Conservation (phyloP, 2,797 vertebrate genomes). For the Enteromius trimaculatus region DNA sequence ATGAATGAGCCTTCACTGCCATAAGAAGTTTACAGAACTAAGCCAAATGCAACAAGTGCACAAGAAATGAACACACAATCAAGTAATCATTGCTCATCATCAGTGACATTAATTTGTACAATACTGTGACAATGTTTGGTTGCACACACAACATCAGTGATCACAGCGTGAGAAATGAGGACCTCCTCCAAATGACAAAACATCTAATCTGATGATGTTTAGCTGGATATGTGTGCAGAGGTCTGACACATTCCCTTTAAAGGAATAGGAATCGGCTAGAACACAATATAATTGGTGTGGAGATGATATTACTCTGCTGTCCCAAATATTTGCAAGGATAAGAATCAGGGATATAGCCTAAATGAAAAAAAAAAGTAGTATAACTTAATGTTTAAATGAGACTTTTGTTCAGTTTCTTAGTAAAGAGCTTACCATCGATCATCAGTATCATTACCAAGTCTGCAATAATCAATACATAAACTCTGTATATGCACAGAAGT, state of each 20-base stretch:
- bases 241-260: background rate
- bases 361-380: background rate
- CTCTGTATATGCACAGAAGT: background rate
- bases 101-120: background rate
- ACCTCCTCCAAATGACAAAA: background rate
- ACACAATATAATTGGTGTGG: background rate
- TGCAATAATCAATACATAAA: background rate
- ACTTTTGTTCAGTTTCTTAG: background rate
- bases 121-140: background rate
- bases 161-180: background rate
- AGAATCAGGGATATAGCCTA: background rate
- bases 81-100: background rate
- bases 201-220: background rate
- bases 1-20: background rate
- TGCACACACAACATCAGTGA: background rate
- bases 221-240: background rate
- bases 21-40: background rate
- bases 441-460: background rate
- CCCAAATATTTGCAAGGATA: background rate
- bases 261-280: background rate
- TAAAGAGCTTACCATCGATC: background rate
- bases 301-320: background rate
- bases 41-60: slow-evolving; percentile 3
- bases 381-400: background rate
- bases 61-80: background rate